These are phyloP conservation scores for Philantomba maxwellii DNA, from an alignment of 2,113 vertebrate species.

Conservation along the genomic window DNA sequence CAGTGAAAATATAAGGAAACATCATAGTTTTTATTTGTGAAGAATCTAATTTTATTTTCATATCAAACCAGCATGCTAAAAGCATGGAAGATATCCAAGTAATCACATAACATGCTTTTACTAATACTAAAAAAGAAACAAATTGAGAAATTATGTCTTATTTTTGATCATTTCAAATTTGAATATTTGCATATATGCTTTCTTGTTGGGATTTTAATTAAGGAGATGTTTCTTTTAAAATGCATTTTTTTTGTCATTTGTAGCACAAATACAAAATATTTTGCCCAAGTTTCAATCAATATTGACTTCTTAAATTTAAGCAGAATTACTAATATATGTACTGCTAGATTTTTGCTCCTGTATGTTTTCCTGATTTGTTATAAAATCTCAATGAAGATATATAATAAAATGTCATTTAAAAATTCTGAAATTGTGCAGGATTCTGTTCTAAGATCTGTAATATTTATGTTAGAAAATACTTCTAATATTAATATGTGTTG, in stretches of 20 bases:
- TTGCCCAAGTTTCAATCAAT: neutral
- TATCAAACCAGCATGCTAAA: neutral
- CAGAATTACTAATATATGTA: neutral
- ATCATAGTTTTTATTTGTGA: neutral
- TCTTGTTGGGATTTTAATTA: slow-evolving; percentile 28
- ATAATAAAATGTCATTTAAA: neutral
- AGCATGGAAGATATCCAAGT: neutral
- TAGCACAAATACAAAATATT: neutral
- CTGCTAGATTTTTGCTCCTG: neutral
- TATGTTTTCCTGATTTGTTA: neutral
- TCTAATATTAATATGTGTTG: neutral
- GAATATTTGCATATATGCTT: slow-evolving; percentile 45
- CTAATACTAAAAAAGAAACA: slow-evolving; percentile 31
- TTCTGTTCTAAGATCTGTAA: neutral
- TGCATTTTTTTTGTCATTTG: neutral
- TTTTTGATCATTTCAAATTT: slow-evolving; percentile 38
- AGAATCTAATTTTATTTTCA: slow-evolving; percentile 33
- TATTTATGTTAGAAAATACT: neutral
- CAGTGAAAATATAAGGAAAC: slow-evolving; percentile 11
- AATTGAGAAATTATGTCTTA: neutral
- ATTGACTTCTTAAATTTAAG: neutral
- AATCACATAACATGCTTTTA: slow-evolving; percentile 21
- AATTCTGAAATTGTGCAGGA: neutral
- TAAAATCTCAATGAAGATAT: neutral
- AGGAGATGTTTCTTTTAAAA: neutral